Evolutionary conservation across 2,113 vertebrate genomes (phyloP).

Genomic region (Poeciliopsis prolifica): DNA sequence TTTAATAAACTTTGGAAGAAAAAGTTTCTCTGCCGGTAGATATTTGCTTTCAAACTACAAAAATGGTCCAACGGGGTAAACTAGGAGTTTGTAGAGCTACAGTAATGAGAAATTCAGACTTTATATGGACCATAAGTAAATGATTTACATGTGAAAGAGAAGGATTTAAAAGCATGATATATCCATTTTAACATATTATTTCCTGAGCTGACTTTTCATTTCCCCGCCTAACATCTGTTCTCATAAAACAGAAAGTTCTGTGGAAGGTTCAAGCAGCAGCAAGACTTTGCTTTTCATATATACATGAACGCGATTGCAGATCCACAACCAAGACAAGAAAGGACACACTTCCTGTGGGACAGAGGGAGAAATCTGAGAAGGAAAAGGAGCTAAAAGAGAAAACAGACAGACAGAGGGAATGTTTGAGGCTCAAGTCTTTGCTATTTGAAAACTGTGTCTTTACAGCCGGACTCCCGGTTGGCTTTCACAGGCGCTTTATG

Average conservation of each 20-base stretch:
- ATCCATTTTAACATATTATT: neutral
- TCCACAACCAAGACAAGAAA: conserved; percentile 46
- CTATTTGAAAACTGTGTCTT: conserved; percentile 56
- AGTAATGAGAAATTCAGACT: too few relatives aligned
- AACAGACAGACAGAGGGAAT: conserved; percentile 47
- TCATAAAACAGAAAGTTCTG: conserved; percentile 12
- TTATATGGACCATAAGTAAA: too few relatives aligned
- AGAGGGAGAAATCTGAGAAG: conserved; percentile 24
- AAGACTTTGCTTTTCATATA: conserved; percentile 27
- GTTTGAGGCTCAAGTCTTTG: conserved; percentile 53
- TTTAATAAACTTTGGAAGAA: too few relatives aligned
- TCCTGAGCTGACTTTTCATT: neutral
- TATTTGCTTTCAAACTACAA: too few relatives aligned
- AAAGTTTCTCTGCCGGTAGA: too few relatives aligned
- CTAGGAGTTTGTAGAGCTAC: too few relatives aligned
- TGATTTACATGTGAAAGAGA: too few relatives aligned
- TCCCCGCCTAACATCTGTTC: neutral
- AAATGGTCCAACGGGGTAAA: too few relatives aligned
- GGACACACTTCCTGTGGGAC: conserved; percentile 50
- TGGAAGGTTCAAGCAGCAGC: neutral
- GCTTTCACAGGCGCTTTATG: conserved; percentile 74
- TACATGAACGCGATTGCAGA: conserved; percentile 33
- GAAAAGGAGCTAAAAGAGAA: conserved; percentile 34
- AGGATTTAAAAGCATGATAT: too few relatives aligned
- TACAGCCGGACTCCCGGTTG: conserved; percentile 68